Base-by-base conservation (phyloP, 64 coral and sea anemone species). In the Pachyseris speciosa region DNA sequence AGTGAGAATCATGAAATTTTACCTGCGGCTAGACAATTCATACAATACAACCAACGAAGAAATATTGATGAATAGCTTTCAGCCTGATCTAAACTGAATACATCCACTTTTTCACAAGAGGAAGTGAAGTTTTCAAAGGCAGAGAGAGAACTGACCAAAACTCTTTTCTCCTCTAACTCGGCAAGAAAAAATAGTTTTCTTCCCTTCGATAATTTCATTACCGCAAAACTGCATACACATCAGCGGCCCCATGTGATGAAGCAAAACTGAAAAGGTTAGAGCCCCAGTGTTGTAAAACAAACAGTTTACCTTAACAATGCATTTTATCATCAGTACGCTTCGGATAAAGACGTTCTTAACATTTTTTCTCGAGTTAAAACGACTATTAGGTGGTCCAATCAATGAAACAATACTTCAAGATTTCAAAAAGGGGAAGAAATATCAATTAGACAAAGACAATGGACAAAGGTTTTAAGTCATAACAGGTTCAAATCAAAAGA, bases 241-340 rank as follows among this genome's bases (percentile, higher is more conserved):
- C 58, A 61, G n/a, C 22, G 22, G 58, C 58, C 58, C 58, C 58
- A 61, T 49, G 43, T 43, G 72, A 75, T 50, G 47, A 78, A 75
- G 57, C 29, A 30, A 57, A 33, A 33, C 49, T 22, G 22, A 55
- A 78, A 78, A 78, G 25, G 49, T 61, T 61, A 76, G 24, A 16
- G 2, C 31, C 42, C 73, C 73, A 2, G 10, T 26, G 28, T 16
- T 25, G 9, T 76, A 79, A 28, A 57, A 79, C 31, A 57, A 79
- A 57, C 49, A 37, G 29, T 15, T 31, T 36, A 16, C 8, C 7
- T 34, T 34, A 67, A 67, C 29, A 67, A 34, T 67, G 15, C 30
- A 26, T 67, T 67, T 67, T 67, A 29, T 32, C 28, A 64, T 64
- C 60, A 11, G 25, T 26, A 8, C 16, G 27, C 33, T 34, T 6